These are phyloP conservation scores for Erebia ligea DNA, from an alignment of 2,888 invertebrate genomes.

Conservation along the genomic window DNA sequence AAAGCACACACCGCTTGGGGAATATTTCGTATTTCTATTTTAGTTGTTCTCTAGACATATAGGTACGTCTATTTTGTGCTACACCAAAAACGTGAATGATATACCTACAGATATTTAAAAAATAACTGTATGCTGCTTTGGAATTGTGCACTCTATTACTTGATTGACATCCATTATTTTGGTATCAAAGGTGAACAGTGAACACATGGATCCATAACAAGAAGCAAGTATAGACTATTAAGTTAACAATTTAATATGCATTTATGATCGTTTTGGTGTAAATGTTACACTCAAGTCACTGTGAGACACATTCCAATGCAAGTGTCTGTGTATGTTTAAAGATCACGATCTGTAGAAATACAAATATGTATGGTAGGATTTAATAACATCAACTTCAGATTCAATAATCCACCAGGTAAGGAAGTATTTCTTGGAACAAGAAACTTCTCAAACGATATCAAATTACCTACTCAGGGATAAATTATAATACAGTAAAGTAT, in stretches of 20 bases:
- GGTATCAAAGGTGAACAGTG: too few relatives aligned
- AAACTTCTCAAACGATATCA: neutral
- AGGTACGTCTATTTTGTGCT: neutral
- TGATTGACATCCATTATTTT: neutral
- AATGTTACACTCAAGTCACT: neutral
- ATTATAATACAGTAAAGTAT: neutral
- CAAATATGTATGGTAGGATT: neutral
- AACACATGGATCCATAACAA: too few relatives aligned
- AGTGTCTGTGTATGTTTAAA: neutral
- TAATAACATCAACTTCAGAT: neutral
- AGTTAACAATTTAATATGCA: too few relatives aligned
- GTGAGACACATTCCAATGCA: constrained; percentile 2
- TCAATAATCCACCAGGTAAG: neutral
- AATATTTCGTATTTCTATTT: constrained; percentile 6
- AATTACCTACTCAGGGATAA: neutral
- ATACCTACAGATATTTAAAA: neutral
- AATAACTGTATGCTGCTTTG: neutral
- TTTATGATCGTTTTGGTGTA: too few relatives aligned
- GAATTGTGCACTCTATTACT: neutral
- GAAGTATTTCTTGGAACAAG: constrained; percentile 7
- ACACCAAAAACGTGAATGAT: neutral
- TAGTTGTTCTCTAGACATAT: neutral
- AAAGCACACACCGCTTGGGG: constrained; percentile 56
- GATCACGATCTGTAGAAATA: neutral
- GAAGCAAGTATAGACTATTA: too few relatives aligned